Conservation (phyloP, 2,113 vertebrate genomes). For the Rhegmatorhina hoffmannsi region DNA sequence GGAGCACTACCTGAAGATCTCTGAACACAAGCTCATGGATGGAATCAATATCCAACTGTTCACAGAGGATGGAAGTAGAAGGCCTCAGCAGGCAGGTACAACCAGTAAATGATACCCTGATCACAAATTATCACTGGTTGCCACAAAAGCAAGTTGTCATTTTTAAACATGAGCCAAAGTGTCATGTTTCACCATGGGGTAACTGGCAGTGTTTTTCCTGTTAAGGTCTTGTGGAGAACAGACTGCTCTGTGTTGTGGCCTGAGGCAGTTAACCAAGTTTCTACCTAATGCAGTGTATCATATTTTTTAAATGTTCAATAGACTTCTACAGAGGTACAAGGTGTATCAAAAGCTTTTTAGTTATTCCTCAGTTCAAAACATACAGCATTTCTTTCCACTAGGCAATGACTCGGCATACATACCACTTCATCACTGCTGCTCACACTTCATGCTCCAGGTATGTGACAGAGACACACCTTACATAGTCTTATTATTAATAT, state of each 20-base stretch:
- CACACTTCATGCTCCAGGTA: not conserved
- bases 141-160: not conserved
- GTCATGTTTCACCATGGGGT: not conserved
- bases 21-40: not conserved
- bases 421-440: not conserved
- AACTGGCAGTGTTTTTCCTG: not conserved
- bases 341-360: not conserved
- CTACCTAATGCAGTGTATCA: not conserved
- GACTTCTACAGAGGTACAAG: not conserved
- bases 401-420: not conserved
- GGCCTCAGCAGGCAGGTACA: not conserved
- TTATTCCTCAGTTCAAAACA: not conserved
- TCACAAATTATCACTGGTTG: not conserved
- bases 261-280: not conserved
- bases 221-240: not conserved
- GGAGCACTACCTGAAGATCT: not conserved
- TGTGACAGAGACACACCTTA: not conserved
- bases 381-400: not conserved
- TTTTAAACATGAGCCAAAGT: not conserved
- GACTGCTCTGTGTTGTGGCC: not conserved
- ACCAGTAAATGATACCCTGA: not conserved
- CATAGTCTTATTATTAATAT: not conserved
- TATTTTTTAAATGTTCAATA: not conserved
- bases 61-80: not conserved
- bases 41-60: not conserved